A percentile compares a stretch with the other conserved stretches of the same genome.
phyloP scores from a whole-genome alignment of 1,140 invertebrate species.

The Drosophila ananassae region DNA sequence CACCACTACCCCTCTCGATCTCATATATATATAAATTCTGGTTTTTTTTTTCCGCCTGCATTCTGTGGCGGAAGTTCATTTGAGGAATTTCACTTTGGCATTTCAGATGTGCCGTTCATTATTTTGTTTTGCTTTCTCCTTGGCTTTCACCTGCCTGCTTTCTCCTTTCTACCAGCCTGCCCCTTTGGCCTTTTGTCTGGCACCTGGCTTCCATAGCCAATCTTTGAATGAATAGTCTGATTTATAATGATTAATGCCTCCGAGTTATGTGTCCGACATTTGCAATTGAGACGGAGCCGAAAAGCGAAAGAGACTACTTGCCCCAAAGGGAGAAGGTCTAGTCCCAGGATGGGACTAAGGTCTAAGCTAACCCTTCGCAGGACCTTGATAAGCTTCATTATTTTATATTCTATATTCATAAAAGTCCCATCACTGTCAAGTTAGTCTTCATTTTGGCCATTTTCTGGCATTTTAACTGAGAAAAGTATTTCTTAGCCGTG shows the following conservation, averaged over 20 bases:
- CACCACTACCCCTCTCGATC: slow-evolving; percentile 5
- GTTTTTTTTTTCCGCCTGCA: slow-evolving; percentile 36
- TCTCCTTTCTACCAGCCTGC: too few species aligned
- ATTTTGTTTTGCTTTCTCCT: slow-evolving; percentile 42
- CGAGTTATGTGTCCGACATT: slow-evolving; percentile 61
- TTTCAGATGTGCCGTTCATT: slow-evolving; percentile 62
- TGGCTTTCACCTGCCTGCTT: slow-evolving; percentile 31
- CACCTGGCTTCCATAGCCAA: slow-evolving; percentile 43
- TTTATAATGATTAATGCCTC: slow-evolving; percentile 78
- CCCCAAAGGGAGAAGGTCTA: too few species aligned
- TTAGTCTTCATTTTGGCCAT: neutral
- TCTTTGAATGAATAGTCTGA: slow-evolving; percentile 72
- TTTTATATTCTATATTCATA: slow-evolving; percentile 3
- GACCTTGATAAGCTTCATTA: neutral
- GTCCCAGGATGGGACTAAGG: neutral
- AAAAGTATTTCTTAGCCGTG: neutral
- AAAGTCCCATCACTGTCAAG: slow-evolving; percentile 8
- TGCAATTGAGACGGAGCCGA: slow-evolving; percentile 44
- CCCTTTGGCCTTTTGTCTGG: slow-evolving; percentile 23
- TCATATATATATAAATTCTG: neutral
- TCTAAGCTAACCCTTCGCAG: neutral
- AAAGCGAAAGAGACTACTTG: neutral
- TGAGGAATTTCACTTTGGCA: slow-evolving; percentile 66
- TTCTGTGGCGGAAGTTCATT: slow-evolving; percentile 69
- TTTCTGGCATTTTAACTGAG: neutral